phyloP scores from a whole-genome alignment of 2,113 vertebrate genomes.

The Tympanuchus pallidicinctus region DNA sequence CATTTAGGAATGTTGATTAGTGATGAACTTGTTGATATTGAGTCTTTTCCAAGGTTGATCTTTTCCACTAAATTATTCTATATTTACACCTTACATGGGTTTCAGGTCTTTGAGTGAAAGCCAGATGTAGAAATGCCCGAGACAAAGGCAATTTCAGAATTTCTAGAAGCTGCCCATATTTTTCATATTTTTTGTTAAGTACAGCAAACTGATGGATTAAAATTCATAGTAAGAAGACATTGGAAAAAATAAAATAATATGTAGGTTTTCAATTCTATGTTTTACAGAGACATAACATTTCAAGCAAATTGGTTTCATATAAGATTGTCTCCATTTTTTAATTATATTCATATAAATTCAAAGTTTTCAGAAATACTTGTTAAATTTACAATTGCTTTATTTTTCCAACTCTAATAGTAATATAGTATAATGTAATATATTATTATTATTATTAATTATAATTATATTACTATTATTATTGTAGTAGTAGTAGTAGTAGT shows the following conservation, averaged over 20 bases:
- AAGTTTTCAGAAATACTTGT: background rate
- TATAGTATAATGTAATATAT: too few species aligned
- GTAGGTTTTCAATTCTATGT: background rate
- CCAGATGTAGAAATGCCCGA: background rate
- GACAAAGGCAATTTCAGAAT: background rate
- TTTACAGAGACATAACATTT: background rate
- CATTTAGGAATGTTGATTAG: background rate
- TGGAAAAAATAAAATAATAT: accelerated
- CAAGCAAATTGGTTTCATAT: background rate
- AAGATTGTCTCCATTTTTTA: background rate
- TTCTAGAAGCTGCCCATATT: background rate
- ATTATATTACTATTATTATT: too few species aligned
- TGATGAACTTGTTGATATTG: background rate
- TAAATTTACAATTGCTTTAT: background rate
- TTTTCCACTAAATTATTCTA: background rate
- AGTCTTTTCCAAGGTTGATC: background rate
- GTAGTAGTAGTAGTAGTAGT: too few species aligned
- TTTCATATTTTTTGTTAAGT: background rate
- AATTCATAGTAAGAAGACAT: background rate
- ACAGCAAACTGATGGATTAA: background rate
- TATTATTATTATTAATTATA: too few species aligned
- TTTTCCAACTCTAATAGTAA: background rate
- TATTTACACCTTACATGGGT: background rate
- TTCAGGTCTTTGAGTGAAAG: background rate
- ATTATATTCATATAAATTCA: background rate